Evolutionary conservation across 2,888 invertebrate species (phyloP).

Genomic region (Drosophila phalerata): DNA sequence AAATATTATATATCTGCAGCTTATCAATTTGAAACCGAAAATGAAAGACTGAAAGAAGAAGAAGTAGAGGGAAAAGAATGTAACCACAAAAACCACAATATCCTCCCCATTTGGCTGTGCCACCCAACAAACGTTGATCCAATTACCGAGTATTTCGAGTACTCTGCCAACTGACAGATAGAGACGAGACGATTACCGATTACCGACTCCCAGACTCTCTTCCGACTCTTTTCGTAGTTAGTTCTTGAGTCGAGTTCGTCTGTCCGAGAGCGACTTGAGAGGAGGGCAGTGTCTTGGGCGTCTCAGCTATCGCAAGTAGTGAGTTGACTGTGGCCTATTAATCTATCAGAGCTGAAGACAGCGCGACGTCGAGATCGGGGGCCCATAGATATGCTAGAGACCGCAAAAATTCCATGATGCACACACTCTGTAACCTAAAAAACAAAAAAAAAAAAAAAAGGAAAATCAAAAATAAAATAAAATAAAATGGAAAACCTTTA

Average conservation of each 20-base stretch:
- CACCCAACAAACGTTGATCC: slow-evolving; percentile 46
- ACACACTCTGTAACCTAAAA: slow-evolving; percentile 31
- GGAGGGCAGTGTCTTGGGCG: slow-evolving; percentile 46
- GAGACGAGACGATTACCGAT: slow-evolving; percentile 11
- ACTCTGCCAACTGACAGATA: slow-evolving; percentile 46
- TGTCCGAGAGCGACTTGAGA: background rate
- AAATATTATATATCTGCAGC: slow-evolving; percentile 1
- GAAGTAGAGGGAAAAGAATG: slow-evolving; percentile 8
- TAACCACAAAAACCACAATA: slow-evolving; percentile 75
- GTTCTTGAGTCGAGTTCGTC: slow-evolving; percentile 7
- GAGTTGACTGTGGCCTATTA: slow-evolving; percentile 74
- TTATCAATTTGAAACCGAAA: slow-evolving; percentile 29
- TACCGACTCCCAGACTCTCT: slow-evolving; percentile 35
- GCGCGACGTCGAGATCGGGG: slow-evolving; percentile 21
- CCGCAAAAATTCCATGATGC: slow-evolving; percentile 53
- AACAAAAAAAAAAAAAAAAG: background rate
- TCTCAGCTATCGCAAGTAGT: slow-evolving; percentile 31
- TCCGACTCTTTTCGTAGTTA: background rate
- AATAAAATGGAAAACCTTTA: slow-evolving; percentile 11
- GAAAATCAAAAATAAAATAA: background rate
- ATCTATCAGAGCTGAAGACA: slow-evolving; percentile 67
- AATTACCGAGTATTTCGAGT: slow-evolving; percentile 47
- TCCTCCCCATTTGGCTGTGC: slow-evolving; percentile 48
- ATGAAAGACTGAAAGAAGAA: background rate
- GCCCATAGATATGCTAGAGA: slow-evolving; percentile 16